Evolutionary conservation across 2,113 vertebrate species (phyloP).

Genomic region (Raja brachyura): DNA sequence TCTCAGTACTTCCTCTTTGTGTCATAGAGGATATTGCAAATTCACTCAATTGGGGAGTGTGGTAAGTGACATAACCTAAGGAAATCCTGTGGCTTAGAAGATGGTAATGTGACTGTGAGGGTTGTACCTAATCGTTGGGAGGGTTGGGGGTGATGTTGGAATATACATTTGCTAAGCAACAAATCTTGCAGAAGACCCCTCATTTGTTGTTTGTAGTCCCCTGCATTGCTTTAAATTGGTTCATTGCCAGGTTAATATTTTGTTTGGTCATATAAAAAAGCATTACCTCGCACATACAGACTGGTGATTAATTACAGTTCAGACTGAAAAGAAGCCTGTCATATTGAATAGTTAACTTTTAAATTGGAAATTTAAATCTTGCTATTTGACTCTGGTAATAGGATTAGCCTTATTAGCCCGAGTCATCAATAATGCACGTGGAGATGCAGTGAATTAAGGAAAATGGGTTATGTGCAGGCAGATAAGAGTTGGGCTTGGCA

Average conservation of each 20-base stretch:
- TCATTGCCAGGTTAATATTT: background rate
- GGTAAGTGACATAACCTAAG: constrained; percentile 48
- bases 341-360: background rate
- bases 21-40: constrained; percentile 48
- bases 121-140: background rate
- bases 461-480: too few relatives aligned
- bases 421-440: background rate
- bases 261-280: background rate
- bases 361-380: background rate
- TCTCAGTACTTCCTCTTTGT: constrained; percentile 47
- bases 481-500: too few relatives aligned
- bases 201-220: background rate
- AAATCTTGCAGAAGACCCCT: too few relatives aligned
- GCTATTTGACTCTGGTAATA: background rate
- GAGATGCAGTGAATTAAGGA: too few relatives aligned
- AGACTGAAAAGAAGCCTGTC: background rate
- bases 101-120: constrained; percentile 28
- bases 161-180: too few relatives aligned
- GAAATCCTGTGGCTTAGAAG: constrained; percentile 60
- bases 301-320: background rate
- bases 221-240: background rate
- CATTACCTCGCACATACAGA: too few relatives aligned
- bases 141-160: too few relatives aligned
- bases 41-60: constrained; percentile 47
- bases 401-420: background rate